Evolutionary conservation across 2,113 vertebrate species (phyloP).

Genomic region (Macroglossus sobrinus): DNA sequence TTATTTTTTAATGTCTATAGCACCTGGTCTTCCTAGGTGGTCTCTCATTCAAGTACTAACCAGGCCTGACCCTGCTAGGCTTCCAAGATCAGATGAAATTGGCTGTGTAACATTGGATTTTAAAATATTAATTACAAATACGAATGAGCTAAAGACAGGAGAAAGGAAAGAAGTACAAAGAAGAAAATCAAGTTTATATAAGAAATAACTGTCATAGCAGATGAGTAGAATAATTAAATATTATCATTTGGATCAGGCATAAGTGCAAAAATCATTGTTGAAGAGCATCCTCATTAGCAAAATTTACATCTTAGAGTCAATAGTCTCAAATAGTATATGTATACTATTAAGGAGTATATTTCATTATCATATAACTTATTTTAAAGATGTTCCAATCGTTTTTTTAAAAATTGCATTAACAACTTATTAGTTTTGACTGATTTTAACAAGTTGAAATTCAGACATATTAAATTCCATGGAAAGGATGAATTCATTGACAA

Average conservation of each 20-base stretch:
- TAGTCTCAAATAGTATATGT: neutral
- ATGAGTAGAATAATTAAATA: neutral
- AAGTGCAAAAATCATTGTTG: neutral
- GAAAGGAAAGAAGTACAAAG: neutral
- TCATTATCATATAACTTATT: neutral
- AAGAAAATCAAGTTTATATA: neutral
- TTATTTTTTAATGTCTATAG: too few relatives aligned
- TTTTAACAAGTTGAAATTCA: conserved; percentile 43
- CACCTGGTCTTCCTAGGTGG: too few relatives aligned
- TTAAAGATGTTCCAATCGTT: neutral
- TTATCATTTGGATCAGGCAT: neutral
- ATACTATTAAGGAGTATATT: neutral
- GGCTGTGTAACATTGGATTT: neutral
- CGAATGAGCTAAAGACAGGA: neutral
- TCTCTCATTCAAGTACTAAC: too few relatives aligned
- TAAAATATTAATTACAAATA: neutral
- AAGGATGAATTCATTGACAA: neutral
- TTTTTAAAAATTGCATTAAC: neutral
- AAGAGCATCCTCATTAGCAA: neutral
- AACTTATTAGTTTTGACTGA: neutral
- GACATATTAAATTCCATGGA: neutral
- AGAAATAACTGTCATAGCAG: neutral
- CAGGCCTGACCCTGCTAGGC: too few relatives aligned
- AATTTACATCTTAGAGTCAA: neutral
- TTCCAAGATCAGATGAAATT: too few relatives aligned